Evolutionary conservation across 2,113 vertebrate species (phyloP).

Genomic region (Proterorhinus semilunaris): DNA sequence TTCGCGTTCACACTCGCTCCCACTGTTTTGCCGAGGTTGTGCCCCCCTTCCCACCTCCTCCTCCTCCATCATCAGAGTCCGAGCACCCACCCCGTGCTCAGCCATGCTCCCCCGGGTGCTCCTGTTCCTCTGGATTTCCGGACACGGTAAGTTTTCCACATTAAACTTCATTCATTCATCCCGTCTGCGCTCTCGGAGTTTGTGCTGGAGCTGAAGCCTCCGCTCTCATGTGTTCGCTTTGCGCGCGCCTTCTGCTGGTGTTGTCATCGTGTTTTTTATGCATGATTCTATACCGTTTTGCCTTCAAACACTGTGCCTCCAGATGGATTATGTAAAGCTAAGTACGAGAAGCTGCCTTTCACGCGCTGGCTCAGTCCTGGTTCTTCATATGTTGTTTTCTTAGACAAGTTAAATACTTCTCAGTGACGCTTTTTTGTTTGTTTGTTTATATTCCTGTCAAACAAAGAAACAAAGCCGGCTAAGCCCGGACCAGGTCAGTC

Average conservation of each 20-base stretch:
- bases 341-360: background rate
- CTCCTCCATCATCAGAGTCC: background rate
- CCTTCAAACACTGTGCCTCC: too few relatives aligned
- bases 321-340: background rate
- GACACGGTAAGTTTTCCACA: constrained; percentile 70
- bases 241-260: constrained; percentile 22
- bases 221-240: constrained; percentile 27
- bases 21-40: constrained; percentile 64
- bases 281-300: background rate
- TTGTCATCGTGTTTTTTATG: constrained; percentile 16
- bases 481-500: constrained; percentile 52
- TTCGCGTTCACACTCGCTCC: constrained; percentile 66
- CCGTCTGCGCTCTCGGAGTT: constrained; percentile 16
- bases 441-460: constrained; percentile 59
- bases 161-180: constrained; percentile 44
- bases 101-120: constrained; percentile 73
- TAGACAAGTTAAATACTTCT: constrained; percentile 57
- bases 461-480: constrained; percentile 46
- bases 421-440: constrained; percentile 12
- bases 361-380: background rate
- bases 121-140: constrained; percentile 69
- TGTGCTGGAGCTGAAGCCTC: constrained; percentile 26
- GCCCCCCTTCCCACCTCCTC: constrained; percentile 26
- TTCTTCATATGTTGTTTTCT: background rate
- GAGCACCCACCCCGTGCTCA: constrained; percentile 5